phyloP scores from a whole-genome alignment of 2,797 vertebrate genomes.

The Catostomus latipinnis region DNA sequence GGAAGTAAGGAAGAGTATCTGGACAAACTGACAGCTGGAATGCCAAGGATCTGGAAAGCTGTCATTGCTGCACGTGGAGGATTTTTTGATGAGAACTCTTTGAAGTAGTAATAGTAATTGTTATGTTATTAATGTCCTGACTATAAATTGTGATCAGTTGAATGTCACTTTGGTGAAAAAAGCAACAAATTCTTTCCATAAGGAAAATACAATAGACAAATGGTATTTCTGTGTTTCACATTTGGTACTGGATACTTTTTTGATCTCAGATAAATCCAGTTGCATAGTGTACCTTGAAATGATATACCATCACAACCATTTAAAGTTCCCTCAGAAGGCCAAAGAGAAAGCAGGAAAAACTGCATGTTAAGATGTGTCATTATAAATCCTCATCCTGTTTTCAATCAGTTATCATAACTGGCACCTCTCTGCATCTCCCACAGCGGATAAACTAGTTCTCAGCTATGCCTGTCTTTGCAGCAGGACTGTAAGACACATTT shows the following conservation, averaged over 20 bases:
- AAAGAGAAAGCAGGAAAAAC: conserved; percentile 35
- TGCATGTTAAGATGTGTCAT: conserved; percentile 3
- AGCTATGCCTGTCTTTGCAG: conserved; percentile 76
- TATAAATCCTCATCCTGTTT: conserved; percentile 17
- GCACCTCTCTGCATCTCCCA: conserved; percentile 33
- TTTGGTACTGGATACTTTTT: no score
- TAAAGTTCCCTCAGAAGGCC: conserved; percentile 35
- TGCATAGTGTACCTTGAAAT: conserved; percentile 46
- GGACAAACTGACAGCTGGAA: no score
- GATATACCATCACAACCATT: conserved; percentile 11
- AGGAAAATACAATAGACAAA: neutral
- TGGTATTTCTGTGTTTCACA: neutral
- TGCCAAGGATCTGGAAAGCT: no score
- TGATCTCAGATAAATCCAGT: conserved; percentile 11
- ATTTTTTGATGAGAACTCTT: no score
- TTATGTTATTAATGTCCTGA: no score
- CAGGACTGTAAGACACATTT: conserved; percentile 72
- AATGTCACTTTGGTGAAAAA: no score
- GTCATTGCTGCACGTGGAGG: no score
- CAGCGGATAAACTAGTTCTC: conserved; percentile 42
- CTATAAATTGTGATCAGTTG: no score
- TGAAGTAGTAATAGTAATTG: no score
- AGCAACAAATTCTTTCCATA: no score
- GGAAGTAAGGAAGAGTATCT: no score
- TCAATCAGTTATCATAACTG: neutral